Evolutionary conservation across 2,888 invertebrate species (phyloP).

Genomic region (Leptinotarsa peninsularis): DNA sequence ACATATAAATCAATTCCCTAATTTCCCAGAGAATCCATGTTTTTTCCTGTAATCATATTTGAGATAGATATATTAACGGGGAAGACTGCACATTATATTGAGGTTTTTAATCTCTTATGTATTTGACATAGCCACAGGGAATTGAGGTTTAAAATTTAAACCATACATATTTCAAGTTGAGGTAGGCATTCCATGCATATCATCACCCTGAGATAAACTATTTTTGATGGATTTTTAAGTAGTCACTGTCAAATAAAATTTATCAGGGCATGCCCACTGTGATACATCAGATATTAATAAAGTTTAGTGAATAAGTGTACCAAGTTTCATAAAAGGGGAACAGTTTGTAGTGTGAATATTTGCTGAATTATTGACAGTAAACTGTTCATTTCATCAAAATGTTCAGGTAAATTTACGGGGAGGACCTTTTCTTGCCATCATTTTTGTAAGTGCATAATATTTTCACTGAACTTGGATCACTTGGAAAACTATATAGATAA

Average conservation of each 20-base stretch:
- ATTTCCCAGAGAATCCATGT: conserved; percentile 5
- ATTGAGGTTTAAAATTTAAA: conserved; percentile 11
- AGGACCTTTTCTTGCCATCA: too few relatives aligned
- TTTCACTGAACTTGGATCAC: too few relatives aligned
- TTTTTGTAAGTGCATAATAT: too few relatives aligned
- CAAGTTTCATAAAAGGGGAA: too few relatives aligned
- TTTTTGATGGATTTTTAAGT: neutral
- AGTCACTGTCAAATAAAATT: neutral
- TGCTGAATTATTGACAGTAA: too few relatives aligned
- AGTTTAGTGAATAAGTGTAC: neutral
- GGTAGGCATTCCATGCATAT: conserved; percentile 1
- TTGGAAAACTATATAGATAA: too few relatives aligned
- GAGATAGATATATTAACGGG: neutral
- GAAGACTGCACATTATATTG: too few relatives aligned
- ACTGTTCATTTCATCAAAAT: too few relatives aligned
- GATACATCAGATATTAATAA: too few relatives aligned
- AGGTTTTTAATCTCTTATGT: neutral
- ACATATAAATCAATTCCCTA: conserved; percentile 57
- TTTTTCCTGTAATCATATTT: neutral
- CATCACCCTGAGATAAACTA: neutral
- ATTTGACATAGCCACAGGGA: neutral
- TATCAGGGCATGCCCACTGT: too few relatives aligned
- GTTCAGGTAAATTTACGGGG: too few relatives aligned
- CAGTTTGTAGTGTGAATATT: too few relatives aligned
- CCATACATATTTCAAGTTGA: neutral